Base-by-base conservation (phyloP, 2,797 vertebrate genomes). In the Acomys russatus region DNA sequence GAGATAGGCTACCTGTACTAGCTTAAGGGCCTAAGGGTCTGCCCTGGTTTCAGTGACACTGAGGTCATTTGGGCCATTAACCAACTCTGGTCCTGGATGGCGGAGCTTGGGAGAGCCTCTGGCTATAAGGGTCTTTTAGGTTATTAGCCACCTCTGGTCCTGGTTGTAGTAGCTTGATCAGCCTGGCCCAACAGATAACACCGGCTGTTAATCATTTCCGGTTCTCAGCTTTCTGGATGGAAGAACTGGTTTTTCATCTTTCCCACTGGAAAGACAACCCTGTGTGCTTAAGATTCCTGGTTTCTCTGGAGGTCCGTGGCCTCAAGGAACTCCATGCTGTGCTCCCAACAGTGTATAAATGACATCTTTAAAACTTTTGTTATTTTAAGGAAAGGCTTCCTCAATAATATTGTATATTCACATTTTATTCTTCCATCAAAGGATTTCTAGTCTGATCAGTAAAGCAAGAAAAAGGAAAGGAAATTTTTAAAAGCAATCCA, bases 401-500 rank as follows among this genome's bases (percentile, higher is more conserved):
- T 1, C 30, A 4, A 85, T 22, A 91, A 68, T 56, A 44, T 30
- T 63, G 70, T 49, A 35, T 68, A 18, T 80, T 84, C 15, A 85
- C 9, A n/a, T 51, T 78, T 63, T 54, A 1, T 51, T 28, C 38
- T 85, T 90, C 51, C 33, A 17, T n/a, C 78, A 20, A 70, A 30
- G 6, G 80, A 74, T 91, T 90, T 86, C 76, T 85, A 96, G 30
- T 56, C 77, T 82, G 66, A n/a, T 25, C 54, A 76, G 73, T 95
- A 94, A 89, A 23, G 20, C n/a, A 83, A 59, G 95, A 90, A 94
- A 96, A 97, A 84, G 0, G 74, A 96, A 89, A 74, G 15, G 15
- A 61, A 59, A 38, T 44, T 44, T 44, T 44, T 2, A 94, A 28
- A 82, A 12, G 3, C 22, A 44, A 87, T 61, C 15, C 35, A 90